A percentile compares a stretch with the other conserved stretches of the same genome.
Evolutionary conservation across 1,140 invertebrate species (phyloP).

Genomic region (Euwallacea fornicatus): DNA sequence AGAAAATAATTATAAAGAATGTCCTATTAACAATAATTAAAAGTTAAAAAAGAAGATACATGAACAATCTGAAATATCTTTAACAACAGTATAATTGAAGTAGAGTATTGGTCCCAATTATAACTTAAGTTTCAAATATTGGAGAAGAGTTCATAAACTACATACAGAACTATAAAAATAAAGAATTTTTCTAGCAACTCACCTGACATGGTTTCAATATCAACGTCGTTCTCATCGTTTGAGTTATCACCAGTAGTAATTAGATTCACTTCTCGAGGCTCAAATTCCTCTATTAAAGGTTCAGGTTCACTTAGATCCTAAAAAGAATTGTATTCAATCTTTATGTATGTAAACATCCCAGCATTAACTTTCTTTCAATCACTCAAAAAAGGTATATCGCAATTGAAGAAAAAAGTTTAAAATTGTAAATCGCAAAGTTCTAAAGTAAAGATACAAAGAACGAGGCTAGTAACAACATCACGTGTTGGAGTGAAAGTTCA

Average conservation of each 20-base stretch:
- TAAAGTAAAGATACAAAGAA: too few relatives aligned
- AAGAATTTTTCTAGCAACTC: conserved; percentile 38
- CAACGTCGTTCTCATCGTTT: conserved; percentile 53
- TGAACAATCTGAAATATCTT: too few relatives aligned
- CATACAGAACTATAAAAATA: not conserved
- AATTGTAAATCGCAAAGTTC: too few relatives aligned
- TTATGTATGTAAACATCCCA: not conserved
- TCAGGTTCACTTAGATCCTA: conserved; percentile 74
- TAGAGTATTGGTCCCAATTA: too few relatives aligned
- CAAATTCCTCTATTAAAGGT: conserved; percentile 61
- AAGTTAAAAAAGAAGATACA: too few relatives aligned
- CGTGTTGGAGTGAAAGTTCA: too few relatives aligned
- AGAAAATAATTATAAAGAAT: not conserved
- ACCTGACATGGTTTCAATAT: conserved; percentile 81
- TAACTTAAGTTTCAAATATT: too few relatives aligned
- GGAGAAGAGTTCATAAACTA: too few relatives aligned
- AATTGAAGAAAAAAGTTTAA: too few relatives aligned
- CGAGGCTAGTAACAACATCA: too few relatives aligned
- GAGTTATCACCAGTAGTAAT: conserved; percentile 52
- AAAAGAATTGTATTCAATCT: conserved; percentile 30
- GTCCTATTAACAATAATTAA: not conserved
- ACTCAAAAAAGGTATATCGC: not conserved
- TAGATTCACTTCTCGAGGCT: conserved; percentile 54
- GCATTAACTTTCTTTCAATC: not conserved
- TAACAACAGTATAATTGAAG: too few relatives aligned